Conservation (phyloP, 1,140 invertebrate species). For the Stenopsyche tienmushanensis region DNA sequence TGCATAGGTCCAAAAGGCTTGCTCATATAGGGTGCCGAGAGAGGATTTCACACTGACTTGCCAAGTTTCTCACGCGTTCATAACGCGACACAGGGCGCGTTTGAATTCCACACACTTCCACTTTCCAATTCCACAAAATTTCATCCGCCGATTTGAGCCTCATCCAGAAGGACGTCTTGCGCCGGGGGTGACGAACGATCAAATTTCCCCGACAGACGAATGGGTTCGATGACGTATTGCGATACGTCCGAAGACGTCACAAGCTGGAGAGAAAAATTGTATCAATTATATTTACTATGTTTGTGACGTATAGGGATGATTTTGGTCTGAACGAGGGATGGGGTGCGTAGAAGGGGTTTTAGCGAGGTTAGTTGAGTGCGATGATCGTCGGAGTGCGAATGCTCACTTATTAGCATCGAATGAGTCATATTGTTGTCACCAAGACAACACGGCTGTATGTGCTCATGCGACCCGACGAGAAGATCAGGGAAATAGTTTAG, state of each 20-base stretch:
- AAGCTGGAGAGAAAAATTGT: not conserved
- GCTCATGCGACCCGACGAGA: not conserved
- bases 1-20: constrained; percentile 9
- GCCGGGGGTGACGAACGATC: not conserved
- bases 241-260: not conserved
- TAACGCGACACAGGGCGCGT: constrained; percentile 40
- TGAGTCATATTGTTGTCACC: constrained; percentile 36
- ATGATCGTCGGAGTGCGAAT: constrained; percentile 19
- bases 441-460: constrained; percentile 22
- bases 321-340: not conserved
- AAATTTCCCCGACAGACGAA: not conserved
- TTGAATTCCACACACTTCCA: constrained; percentile 35
- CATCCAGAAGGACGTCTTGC: not conserved
- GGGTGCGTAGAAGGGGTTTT: not conserved
- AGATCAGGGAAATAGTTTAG: not conserved
- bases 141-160: not conserved
- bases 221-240: not conserved
- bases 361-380: not conserved
- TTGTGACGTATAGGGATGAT: not conserved
- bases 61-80: constrained; percentile 36
- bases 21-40: constrained; percentile 22
- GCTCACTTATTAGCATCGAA: constrained; percentile 35
- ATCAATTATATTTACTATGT: not conserved
- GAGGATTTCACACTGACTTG: constrained; percentile 42
- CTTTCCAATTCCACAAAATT: constrained; percentile 10